Evolutionary conservation across 2,113 vertebrate species (phyloP).

Genomic region (Prinia subflava): DNA sequence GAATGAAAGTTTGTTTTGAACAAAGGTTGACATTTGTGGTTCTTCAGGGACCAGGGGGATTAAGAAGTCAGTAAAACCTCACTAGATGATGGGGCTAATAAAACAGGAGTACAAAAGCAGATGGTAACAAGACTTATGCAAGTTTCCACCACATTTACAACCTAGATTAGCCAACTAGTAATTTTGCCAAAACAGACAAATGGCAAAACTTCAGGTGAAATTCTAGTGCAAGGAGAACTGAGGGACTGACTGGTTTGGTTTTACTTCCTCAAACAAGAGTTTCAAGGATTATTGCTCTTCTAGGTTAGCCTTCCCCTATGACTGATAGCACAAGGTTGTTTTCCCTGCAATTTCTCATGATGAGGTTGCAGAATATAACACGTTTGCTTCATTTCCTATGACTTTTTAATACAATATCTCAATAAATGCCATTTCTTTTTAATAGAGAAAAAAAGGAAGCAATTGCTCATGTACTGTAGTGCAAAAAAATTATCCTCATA

Average conservation of each 20-base stretch:
- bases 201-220: slow-evolving; percentile 35
- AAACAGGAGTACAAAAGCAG: slow-evolving; percentile 46
- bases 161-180: background rate
- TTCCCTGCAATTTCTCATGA: background rate
- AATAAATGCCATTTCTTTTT: background rate
- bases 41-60: slow-evolving; percentile 48
- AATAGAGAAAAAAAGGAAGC: background rate
- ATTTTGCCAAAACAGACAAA: slow-evolving; percentile 39
- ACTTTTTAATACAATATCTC: background rate
- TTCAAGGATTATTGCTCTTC: background rate
- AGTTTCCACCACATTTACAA: slow-evolving; percentile 55
- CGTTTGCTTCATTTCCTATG: background rate
- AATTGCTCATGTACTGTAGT: background rate
- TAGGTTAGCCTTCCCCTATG: background rate
- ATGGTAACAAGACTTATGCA: slow-evolving; percentile 38
- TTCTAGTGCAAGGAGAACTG: background rate
- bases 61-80: slow-evolving; percentile 51
- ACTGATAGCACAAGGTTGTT: background rate
- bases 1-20: slow-evolving; percentile 57
- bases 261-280: background rate
- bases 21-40: slow-evolving; percentile 58
- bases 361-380: background rate
- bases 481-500: background rate
- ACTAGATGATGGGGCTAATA: slow-evolving; percentile 51
- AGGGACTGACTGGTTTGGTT: background rate